phyloP scores from a whole-genome alignment of 1,140 invertebrate genomes.

The Caenorhabditis brenneri region DNA sequence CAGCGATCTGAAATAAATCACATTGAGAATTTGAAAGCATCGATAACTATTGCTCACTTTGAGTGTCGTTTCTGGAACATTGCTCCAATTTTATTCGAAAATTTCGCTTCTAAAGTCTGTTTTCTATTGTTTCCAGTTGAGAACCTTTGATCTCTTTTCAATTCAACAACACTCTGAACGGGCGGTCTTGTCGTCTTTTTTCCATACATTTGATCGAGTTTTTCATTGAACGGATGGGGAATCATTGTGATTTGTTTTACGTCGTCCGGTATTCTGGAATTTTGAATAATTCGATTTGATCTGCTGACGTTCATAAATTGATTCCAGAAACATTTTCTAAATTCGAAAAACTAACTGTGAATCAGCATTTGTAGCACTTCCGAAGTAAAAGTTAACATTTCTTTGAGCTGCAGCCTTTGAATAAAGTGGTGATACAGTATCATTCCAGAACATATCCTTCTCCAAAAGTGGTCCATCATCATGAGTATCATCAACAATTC shows the following conservation, averaged over 20 bases:
- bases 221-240: slow-evolving; percentile 46
- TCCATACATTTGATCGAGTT: slow-evolving; percentile 34
- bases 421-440: slow-evolving; percentile 39
- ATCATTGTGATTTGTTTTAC: slow-evolving; percentile 42
- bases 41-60: background rate
- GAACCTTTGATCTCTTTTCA: slow-evolving; percentile 17
- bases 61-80: slow-evolving; percentile 22
- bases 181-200: slow-evolving; percentile 16
- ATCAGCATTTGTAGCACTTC: slow-evolving; percentile 37
- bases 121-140: slow-evolving; percentile 19
- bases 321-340: background rate
- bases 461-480: slow-evolving; percentile 42
- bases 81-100: slow-evolving; percentile 15
- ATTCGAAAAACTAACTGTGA: background rate
- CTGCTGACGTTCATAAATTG: too few species aligned
- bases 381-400: slow-evolving; percentile 48
- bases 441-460: slow-evolving; percentile 47
- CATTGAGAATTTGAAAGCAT: too few species aligned
- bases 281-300: background rate
- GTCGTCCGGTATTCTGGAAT: slow-evolving; percentile 41
- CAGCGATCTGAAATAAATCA: background rate
- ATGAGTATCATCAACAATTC: slow-evolving; percentile 39
- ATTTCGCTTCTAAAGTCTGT: background rate
- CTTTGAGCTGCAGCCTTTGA: background rate
- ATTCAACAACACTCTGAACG: background rate